Conservation (phyloP, 1,140 invertebrate genomes). For the Pseudoatta argentina region DNA sequence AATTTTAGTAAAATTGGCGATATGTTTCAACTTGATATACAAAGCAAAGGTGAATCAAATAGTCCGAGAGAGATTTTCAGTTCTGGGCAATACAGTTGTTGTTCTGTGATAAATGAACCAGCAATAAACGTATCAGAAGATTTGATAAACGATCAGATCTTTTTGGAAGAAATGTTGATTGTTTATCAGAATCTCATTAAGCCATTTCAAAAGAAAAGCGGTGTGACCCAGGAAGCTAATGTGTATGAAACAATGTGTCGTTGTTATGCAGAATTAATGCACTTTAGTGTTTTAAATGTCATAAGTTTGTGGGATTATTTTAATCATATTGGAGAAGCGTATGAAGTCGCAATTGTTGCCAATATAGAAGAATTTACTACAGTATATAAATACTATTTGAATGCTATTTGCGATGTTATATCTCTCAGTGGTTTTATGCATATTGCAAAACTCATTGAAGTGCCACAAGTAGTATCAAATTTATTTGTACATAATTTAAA, state of each 20-base stretch:
- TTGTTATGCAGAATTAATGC: conserved; percentile 90
- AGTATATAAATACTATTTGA: conserved; percentile 91
- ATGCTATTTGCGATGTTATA: conserved; percentile 91
- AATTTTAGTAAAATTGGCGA: conserved; percentile 79
- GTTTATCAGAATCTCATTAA: conserved; percentile 89
- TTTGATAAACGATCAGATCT: conserved; percentile 89
- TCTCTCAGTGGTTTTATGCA: conserved; percentile 91
- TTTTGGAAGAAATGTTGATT: conserved; percentile 89
- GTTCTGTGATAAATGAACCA: conserved; percentile 80
- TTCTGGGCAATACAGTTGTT: conserved; percentile 83
- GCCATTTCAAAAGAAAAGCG: conserved; percentile 88
- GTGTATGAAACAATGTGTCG: conserved; percentile 89
- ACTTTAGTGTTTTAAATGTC: conserved; percentile 90
- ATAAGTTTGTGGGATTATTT: conserved; percentile 89
- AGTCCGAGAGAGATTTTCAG: conserved; percentile 82
- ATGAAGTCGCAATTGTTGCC: conserved; percentile 90
- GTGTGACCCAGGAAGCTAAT: conserved; percentile 86
- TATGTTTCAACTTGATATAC: conserved; percentile 81
- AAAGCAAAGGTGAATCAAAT: conserved; percentile 70
- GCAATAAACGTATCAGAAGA: conserved; percentile 86
- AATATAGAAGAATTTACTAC: conserved; percentile 91
- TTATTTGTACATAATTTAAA: conserved; percentile 88
- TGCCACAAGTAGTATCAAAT: conserved; percentile 87
- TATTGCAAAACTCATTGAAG: conserved; percentile 88
- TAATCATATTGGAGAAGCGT: conserved; percentile 88